Evolutionary conservation across 2,888 invertebrate genomes (phyloP), one percentile per base, ranked within the genome.

Genomic region (Dryomyza anilis): DNA sequence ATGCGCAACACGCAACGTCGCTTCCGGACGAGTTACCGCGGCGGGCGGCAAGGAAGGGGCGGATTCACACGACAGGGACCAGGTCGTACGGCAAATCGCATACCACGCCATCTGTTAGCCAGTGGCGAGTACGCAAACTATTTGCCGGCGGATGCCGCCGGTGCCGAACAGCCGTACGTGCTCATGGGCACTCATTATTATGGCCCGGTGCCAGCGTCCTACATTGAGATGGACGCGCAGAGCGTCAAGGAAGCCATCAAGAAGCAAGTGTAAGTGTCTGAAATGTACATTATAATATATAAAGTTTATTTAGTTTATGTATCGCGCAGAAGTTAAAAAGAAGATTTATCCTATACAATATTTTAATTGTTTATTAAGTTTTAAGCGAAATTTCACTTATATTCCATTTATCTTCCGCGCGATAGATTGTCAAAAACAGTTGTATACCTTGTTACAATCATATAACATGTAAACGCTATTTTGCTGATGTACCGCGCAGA

Each of bases 221-320:
- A 78, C 67, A 81, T 83, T 67, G 82, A 81, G 76, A 78, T 83
- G 79, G 83, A 83, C 72, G 77, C 83, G 52, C 69, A 85, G 4
- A 90, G 91, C 67, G 84, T 95, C 12, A 94, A 92, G 84, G 94
- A 94, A 69, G 89, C 91, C 72, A 91, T 96, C 71, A 91, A 89
- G 82, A 94, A 94, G 77, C 96, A 96, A 86, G 93, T 96, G 95
- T 95, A 84, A 91, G 92, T 89, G 70, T 59, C n/a, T 23, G 12
- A 52, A 52, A 14, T 36, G 43, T 39, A 62, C 46, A 58, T 53
- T 36, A 36, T 3, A 6, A 14, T n/a, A 36, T 36, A 2, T 36
- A n/a, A n/a, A n/a, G n/a, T n/a, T n/a, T n/a, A n/a, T n/a, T n/a
- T n/a, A n/a, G n/a, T n/a, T n/a, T n/a, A n/a, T n/a, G n/a, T n/a